Conservation (phyloP, 2,888 invertebrate genomes). For the Elmis aenea region DNA sequence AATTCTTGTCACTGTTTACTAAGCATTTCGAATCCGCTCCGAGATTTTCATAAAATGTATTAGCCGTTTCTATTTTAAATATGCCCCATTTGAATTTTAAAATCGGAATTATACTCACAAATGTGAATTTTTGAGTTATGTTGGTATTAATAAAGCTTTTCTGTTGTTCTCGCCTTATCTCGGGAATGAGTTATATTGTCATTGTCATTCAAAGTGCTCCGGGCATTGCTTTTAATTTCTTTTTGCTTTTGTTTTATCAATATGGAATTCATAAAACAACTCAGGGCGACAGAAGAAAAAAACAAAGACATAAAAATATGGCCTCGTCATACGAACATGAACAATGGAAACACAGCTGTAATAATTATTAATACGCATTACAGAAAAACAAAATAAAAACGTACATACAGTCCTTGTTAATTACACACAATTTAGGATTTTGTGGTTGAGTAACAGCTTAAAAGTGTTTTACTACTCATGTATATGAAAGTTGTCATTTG, state of each 20-base stretch:
- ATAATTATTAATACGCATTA: too few relatives aligned
- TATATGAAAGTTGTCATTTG: too few relatives aligned
- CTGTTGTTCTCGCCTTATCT: slow-evolving; percentile 20
- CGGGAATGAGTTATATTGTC: slow-evolving; percentile 21
- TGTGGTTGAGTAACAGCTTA: too few relatives aligned
- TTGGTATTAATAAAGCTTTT: slow-evolving; percentile 23
- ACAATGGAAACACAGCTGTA: too few relatives aligned
- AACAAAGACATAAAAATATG: too few relatives aligned
- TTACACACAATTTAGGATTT: too few relatives aligned
- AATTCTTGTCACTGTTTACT: slow-evolving; percentile 22
- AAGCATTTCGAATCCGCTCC: slow-evolving; percentile 14
- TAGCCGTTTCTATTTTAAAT: slow-evolving; percentile 19
- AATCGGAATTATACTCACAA: slow-evolving; percentile 25
- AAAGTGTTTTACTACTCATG: too few relatives aligned
- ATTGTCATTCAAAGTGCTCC: slow-evolving; percentile 20
- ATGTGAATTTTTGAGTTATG: slow-evolving; percentile 26
- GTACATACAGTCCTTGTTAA: too few relatives aligned
- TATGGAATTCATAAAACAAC: too few relatives aligned
- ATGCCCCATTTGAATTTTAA: slow-evolving; percentile 23
- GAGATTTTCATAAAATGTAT: slow-evolving; percentile 22
- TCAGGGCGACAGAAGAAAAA: too few relatives aligned
- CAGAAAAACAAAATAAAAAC: too few relatives aligned
- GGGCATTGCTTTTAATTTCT: slow-evolving; percentile 8
- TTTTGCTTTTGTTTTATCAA: slow-evolving; percentile 13
- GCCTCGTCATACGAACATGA: too few relatives aligned